Evolutionary conservation across 1,140 invertebrate species (phyloP).

Genomic region (Bombus turneri): DNA sequence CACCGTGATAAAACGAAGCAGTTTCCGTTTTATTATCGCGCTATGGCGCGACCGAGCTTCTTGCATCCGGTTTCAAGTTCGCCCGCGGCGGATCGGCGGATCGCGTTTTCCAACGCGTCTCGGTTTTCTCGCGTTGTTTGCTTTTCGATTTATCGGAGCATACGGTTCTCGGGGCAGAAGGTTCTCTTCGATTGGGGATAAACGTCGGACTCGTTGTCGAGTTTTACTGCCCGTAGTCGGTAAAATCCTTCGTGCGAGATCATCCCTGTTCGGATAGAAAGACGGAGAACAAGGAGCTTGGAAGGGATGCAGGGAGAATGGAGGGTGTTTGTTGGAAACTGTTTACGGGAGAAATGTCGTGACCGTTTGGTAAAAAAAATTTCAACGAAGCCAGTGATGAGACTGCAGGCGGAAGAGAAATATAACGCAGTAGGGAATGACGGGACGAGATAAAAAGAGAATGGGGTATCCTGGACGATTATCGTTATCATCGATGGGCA

Average conservation of each 20-base stretch:
- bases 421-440: not conserved
- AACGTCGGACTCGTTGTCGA: conserved; percentile 16
- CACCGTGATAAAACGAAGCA: conserved; percentile 11
- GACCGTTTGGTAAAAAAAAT: conserved; percentile 9
- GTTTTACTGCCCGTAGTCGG: not conserved
- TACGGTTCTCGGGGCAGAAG: not conserved
- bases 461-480: conserved; percentile 55
- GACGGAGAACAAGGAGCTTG: not conserved
- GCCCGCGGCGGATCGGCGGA: too few relatives aligned
- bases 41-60: too few relatives aligned
- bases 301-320: fast-evolving
- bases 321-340: not conserved
- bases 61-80: not conserved
- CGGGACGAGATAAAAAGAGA: conserved; percentile 33
- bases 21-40: conserved; percentile 2
- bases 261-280: not conserved
- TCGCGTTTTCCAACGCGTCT: not conserved
- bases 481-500: conserved; percentile 59
- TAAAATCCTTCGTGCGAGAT: not conserved
- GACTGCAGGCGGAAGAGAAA: not conserved
- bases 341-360: conserved; percentile 18
- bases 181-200: conserved; percentile 6
- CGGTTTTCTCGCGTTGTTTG: not conserved
- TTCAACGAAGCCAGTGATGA: conserved; percentile 5
- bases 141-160: not conserved